Evolutionary conservation across 2,888 invertebrate species (phyloP).

Genomic region (Pristionchus japonicus): DNA sequence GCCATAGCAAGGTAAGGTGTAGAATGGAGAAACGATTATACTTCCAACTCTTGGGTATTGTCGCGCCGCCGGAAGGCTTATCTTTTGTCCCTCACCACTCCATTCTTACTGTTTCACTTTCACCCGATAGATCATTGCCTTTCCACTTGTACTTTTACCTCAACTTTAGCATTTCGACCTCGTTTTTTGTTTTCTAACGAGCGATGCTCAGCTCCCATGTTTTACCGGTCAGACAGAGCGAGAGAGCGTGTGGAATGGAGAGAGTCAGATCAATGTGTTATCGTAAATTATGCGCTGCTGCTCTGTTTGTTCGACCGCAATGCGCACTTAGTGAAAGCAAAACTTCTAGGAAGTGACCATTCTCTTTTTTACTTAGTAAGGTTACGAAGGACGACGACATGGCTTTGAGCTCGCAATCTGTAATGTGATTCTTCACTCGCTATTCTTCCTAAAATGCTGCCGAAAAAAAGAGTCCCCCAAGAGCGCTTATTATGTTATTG

Average conservation of each 20-base stretch:
- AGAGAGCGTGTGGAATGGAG: too few relatives aligned
- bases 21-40: too few relatives aligned
- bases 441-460: too few relatives aligned
- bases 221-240: too few relatives aligned
- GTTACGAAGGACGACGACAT: too few relatives aligned
- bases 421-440: background rate
- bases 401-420: too few relatives aligned
- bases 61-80: background rate
- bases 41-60: too few relatives aligned
- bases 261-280: too few relatives aligned
- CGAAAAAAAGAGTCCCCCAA: background rate
- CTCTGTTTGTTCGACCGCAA: background rate
- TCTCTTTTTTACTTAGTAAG: too few relatives aligned
- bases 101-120: slow-evolving; percentile 27
- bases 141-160: slow-evolving; percentile 5
- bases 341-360: background rate
- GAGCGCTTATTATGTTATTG: background rate
- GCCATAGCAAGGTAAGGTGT: background rate
- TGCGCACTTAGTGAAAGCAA: background rate
- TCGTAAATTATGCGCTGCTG: background rate
- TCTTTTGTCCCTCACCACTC: background rate
- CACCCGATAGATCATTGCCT: background rate
- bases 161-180: background rate
- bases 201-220: too few relatives aligned
- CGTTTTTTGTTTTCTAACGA: background rate